A percentile compares a stretch with the other conserved stretches of the same genome.
Evolutionary conservation across 2,888 invertebrate genomes (phyloP).

Genomic region (Lepidocyrtoides sp.): DNA sequence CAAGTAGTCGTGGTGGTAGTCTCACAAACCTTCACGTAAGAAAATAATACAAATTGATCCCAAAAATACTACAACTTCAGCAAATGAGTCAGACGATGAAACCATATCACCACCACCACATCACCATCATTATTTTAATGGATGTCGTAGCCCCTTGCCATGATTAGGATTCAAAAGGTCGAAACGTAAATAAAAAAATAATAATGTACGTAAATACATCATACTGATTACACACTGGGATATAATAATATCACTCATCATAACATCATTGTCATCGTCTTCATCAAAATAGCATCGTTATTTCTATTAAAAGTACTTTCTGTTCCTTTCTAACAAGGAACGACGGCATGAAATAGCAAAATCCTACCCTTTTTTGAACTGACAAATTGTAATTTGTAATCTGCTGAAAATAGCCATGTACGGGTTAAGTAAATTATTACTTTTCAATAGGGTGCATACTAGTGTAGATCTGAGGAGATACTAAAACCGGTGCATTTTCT

Average conservation of each 20-base stretch:
- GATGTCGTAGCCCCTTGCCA: constrained; percentile 12
- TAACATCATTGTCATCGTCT: constrained; percentile 14
- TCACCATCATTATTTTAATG: constrained; percentile 28
- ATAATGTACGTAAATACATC: background rate
- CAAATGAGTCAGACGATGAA: constrained; percentile 22
- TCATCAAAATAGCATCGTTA: background rate
- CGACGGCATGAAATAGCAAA: too few species aligned
- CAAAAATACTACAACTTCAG: constrained; percentile 31
- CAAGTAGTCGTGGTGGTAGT: constrained; percentile 23
- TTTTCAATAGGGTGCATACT: background rate
- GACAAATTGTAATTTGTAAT: background rate
- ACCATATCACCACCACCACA: constrained; percentile 16
- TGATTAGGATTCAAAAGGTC: constrained; percentile 14
- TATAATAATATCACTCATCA: background rate
- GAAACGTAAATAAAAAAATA: background rate
- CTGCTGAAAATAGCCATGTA: background rate
- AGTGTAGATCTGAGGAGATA: background rate
- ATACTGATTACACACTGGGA: background rate
- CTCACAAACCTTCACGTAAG: background rate
- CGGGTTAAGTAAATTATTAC: background rate
- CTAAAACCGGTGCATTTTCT: background rate
- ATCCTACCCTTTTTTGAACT: background rate
- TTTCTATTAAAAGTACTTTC: too few species aligned
- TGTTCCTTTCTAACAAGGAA: too few species aligned
- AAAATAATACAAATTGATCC: background rate